These are phyloP conservation scores for Nylanderia fulva DNA, from an alignment of 1,140 invertebrate species.

Conservation along the genomic window DNA sequence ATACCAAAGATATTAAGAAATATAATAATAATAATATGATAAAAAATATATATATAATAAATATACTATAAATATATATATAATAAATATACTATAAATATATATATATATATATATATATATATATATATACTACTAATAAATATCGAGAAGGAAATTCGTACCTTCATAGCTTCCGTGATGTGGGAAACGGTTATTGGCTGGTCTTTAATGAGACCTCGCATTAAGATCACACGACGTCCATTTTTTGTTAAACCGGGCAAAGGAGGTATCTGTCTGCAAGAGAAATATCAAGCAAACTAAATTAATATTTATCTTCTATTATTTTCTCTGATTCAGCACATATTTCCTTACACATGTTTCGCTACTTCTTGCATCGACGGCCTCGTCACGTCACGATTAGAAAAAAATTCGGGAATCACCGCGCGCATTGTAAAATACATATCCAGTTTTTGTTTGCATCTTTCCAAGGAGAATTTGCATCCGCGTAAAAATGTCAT, in stretches of 20 bases:
- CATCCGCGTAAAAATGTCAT: constrained; percentile 93
- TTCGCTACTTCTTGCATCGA: constrained; percentile 90
- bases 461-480: constrained; percentile 93
- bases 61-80: not conserved
- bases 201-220: constrained; percentile 88
- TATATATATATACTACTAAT: too few species aligned
- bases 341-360: constrained; percentile 88
- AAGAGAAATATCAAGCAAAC: not conserved
- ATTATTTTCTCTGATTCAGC: not conserved
- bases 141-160: not conserved
- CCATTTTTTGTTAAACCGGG: constrained; percentile 92
- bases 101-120: too few species aligned
- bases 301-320: not conserved
- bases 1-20: not conserved
- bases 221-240: constrained; percentile 90
- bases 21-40: not conserved
- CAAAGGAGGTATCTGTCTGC: constrained; percentile 91
- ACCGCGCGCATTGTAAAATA: constrained; percentile 94
- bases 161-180: constrained; percentile 89
- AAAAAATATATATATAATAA: too few species aligned
- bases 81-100: not conserved
- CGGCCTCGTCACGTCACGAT: constrained; percentile 90
- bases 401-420: constrained; percentile 93
- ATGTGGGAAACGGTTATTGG: constrained; percentile 86
- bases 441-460: constrained; percentile 93